phyloP scores from a whole-genome alignment of 2,888 invertebrate species.

The Erynnis tages region DNA sequence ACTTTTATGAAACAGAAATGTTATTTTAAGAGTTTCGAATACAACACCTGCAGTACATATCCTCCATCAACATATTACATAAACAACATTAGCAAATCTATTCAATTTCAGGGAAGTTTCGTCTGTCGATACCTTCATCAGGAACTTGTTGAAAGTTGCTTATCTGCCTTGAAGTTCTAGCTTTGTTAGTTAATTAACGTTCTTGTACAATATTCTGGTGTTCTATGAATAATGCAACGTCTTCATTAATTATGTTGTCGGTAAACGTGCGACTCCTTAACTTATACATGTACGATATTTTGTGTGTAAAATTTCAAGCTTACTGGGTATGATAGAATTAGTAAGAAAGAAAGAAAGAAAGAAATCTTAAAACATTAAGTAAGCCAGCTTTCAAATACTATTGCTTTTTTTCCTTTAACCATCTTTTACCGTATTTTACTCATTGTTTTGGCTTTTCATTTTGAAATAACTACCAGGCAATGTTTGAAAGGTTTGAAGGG shows the following conservation, averaged over 20 bases:
- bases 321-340: too few relatives aligned
- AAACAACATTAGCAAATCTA: slow-evolving; percentile 1
- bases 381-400: too few relatives aligned
- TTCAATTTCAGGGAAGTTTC: slow-evolving; percentile 11
- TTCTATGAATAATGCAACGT: slow-evolving; percentile 14
- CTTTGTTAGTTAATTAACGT: slow-evolving; percentile 13
- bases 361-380: too few relatives aligned
- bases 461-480: not conserved
- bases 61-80: not conserved
- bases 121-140: slow-evolving; percentile 15
- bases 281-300: too few relatives aligned
- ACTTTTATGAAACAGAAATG: too few relatives aligned
- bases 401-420: too few relatives aligned
- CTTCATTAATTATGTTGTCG: not conserved
- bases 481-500: too few relatives aligned
- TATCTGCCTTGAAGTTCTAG: slow-evolving; percentile 13
- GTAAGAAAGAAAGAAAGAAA: too few relatives aligned
- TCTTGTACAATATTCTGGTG: not conserved
- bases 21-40: too few relatives aligned
- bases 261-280: not conserved
- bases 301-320: too few relatives aligned
- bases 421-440: too few relatives aligned
- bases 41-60: not conserved
- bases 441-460: too few relatives aligned
- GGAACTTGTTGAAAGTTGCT: slow-evolving; percentile 17